phyloP scores from a whole-genome alignment of 2,113 vertebrate species.

The Gymnocephalus cernua region DNA sequence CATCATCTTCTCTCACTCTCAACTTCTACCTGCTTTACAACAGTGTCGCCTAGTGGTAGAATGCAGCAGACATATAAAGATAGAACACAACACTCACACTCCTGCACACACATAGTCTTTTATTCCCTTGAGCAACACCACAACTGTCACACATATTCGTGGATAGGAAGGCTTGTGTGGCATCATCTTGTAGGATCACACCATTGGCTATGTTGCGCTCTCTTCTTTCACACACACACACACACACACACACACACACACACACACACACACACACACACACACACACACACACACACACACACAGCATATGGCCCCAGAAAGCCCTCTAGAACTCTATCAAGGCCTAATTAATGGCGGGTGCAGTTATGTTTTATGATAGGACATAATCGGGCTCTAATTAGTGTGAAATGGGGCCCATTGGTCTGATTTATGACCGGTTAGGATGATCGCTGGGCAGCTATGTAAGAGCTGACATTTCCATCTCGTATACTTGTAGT shows the following conservation, averaged over 20 bases:
- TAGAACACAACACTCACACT: not conserved
- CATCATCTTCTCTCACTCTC: not conserved
- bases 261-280: not conserved
- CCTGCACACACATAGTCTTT: slow-evolving; percentile 16
- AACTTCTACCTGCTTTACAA: no score
- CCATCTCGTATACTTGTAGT: slow-evolving; percentile 41
- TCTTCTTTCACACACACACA: no score
- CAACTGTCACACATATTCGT: no score
- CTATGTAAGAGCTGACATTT: slow-evolving; percentile 53
- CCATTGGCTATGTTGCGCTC: not conserved
- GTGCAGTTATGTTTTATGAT: slow-evolving; percentile 71
- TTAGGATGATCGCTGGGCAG: slow-evolving; percentile 46
- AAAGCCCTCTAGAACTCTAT: slow-evolving; percentile 55
- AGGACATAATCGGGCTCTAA: slow-evolving; percentile 69
- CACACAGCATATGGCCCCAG: slow-evolving; percentile 25
- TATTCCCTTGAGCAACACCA: slow-evolving; percentile 28
- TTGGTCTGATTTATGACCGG: slow-evolving; percentile 65
- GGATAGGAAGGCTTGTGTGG: slow-evolving; percentile 41
- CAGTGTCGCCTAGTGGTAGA: no score
- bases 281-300: slow-evolving; percentile 1
- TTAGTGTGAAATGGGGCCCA: slow-evolving; percentile 66
- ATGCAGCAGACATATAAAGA: no score
- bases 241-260: not conserved
- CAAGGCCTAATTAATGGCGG: slow-evolving; percentile 70
- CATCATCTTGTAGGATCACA: slow-evolving; percentile 39